Base-by-base conservation (phyloP, 2,888 invertebrate genomes). In the Matsumyia berberina region DNA sequence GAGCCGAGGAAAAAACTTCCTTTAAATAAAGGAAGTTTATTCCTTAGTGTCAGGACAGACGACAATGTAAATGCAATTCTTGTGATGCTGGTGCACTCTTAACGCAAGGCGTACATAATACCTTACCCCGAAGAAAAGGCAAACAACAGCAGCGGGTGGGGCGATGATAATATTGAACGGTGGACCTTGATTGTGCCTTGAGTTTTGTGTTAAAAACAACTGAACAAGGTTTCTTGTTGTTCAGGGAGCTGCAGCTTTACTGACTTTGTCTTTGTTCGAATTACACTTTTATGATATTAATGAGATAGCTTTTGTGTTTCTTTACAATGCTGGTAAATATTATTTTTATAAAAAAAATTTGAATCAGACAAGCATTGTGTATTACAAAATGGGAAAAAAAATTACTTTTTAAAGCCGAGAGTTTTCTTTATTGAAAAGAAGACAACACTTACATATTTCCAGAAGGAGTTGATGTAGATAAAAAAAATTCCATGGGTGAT, bases 21-120 rank as follows among this genome's bases (percentile, higher is more conserved):
- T 53, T 39, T 37, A 15, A 15, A 39, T 37, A 33, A 39, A 51
- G 12, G 8, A 53, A 67, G 39, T 31, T 42, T 53, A 39, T 42
- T 53, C 31, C 39, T 64, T 67, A 39, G 37, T 66, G 39, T 19
- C 15, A 15, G 29, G 5, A 58, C 19, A 33, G 11, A 29, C 15
- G 8, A 19, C 29, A 17, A 62, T 46, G 37, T 37, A 37, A 66
- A 12, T 62, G 33, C 46, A 46, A 46, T 46, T 33, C 46, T 35
- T 62, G 62, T 33, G 17, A 8, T 46, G 35, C 19, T 46, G 46
- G n/a, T 31, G 31, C 31, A 62, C 29, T 1, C 7, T 44, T 62
- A 12, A n/a, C 24, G 1, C n/a, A 35, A 9, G n/a, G n/a, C n/a
- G n/a, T n/a, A n/a, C n/a, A n/a, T n/a, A n/a, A n/a, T 19, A 24